Base-by-base conservation (phyloP, 2,113 vertebrate species). In the Agelaius tricolor region DNA sequence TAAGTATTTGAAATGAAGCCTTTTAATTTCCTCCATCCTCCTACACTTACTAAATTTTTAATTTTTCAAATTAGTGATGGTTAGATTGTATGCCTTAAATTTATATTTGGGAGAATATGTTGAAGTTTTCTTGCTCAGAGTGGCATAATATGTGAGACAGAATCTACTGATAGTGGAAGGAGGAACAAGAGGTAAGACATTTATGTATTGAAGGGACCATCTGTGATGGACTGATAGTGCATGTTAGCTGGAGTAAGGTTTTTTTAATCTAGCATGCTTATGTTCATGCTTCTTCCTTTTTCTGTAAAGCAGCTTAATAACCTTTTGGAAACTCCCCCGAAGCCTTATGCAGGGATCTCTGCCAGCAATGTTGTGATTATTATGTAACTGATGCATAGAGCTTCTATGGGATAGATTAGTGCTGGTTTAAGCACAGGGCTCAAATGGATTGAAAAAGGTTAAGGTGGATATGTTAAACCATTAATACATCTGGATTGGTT, bases 221-320 rank as follows among this genome's bases (percentile, higher is more conserved):
- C 66, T 92, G 39, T 66, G 24, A 8, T 77, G 35, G 43, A 54
- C 63, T 81, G 23, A 14, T 35, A 68, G 47, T n/a, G 30, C 35
- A 20, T 26, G 27, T 67, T 93, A 80, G 39, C 51, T 59, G 43
- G 33, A 63, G 35, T 92, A 72, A 59, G 65, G 43, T 78, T 86
- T 78, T 86, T 89, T 95, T 92, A 77, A 87, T 92, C 33, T 89
- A 10, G 55, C 6, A 7, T 71, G 31, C 52, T 93, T 69, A 55
- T 0, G 2, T 93, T 86, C 27, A 7, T 75, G 28, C 72, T 87
- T 92, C 61, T 93, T 41, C 54, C 75, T 75, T 39, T 21, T 89
- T 94, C 57, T 83, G 37, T 81, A 75, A 93, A 94, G 89, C 73
- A 75, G 66, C 61, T 81, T 89, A 87, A 74, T 52, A 84, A 78